Base-by-base conservation (phyloP, 2,888 invertebrate genomes). In the Nemoura dubitans region DNA sequence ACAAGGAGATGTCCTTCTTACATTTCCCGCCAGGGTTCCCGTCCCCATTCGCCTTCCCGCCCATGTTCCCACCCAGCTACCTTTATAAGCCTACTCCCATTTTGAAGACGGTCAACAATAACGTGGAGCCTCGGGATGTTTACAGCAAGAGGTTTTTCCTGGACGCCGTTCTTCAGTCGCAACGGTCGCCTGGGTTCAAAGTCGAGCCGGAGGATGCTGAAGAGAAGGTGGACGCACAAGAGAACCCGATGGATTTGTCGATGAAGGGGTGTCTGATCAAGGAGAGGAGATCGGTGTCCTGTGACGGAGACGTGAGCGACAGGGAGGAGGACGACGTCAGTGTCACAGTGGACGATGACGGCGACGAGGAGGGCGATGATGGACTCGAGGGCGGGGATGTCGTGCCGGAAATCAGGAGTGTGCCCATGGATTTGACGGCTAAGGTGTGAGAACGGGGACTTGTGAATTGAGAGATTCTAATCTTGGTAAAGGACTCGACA, bases 91-190 rank as follows among this genome's bases (percentile, higher is more conserved):
- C 80, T 10, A 86, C 76, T 0, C 86, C 80, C 28, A 59, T 76
- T n/a, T 25, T 78, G 36, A 42, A 30, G 14, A 36, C 83, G 26
- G 16, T 42, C 29, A 88, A 88, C 86, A 88, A 87, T 85, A 87
- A 85, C 36, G 30, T 80, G 36, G 83, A 88, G 27, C 42, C 93
- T 87, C 93, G 93, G 0, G 95, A 95, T 89, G 93, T 94, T 26
- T 92, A 93, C 88, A 95, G 94, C 21, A 96, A 96, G 90, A 92
- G 96, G 87, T 95, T 95, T 91, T 96, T 95, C 90, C 91, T 96
- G 88, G 96, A 96, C 89, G 96, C 95, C 21, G 94, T 96, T 81
- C 90, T 96, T 84, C 95, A 96, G 89, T 95, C 95, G 36, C 96
- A 96, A 90, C 92, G 94, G 87, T 92, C 94, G 0, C 91, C 92